Percentiles rank a stretch among this genome's conserved stretches.
Conservation (phyloP, 2,113 vertebrate species). For the Coptodon bakossiorum region DNA sequence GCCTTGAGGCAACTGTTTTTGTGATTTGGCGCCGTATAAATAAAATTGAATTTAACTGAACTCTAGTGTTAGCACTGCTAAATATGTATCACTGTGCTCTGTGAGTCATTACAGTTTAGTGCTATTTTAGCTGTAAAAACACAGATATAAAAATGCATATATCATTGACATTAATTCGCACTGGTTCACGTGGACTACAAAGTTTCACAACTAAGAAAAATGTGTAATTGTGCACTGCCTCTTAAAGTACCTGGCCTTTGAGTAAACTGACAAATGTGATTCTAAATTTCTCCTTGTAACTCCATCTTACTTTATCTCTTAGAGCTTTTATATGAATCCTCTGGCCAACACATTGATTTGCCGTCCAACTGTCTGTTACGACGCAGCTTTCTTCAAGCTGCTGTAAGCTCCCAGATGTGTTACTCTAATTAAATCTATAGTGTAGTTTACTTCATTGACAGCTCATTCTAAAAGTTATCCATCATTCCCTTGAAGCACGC, state of each 20-base stretch:
- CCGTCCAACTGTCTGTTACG: conserved; percentile 50
- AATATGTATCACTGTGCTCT: neutral
- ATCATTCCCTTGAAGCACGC: conserved; percentile 59
- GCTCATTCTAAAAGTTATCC: conserved; percentile 63
- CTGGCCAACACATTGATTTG: conserved; percentile 58
- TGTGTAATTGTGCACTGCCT: neutral
- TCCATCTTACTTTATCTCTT: conserved; percentile 17
- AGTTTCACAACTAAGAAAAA: neutral
- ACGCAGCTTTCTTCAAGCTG: conserved; percentile 42
- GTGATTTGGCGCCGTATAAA: too few relatives aligned
- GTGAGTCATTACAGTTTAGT: neutral
- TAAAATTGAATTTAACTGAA: too few relatives aligned
- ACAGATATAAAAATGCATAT: neutral
- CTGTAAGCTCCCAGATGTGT: conserved; percentile 64
- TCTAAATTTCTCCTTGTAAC: neutral
- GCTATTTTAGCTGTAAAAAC: neutral
- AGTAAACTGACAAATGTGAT: neutral
- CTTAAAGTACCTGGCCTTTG: neutral
- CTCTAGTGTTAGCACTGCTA: neutral
- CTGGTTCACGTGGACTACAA: neutral
- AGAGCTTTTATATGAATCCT: conserved; percentile 24
- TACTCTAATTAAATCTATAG: conserved; percentile 78
- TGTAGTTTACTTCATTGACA: conserved; percentile 71
- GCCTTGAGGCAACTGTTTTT: too few relatives aligned
- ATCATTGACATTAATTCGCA: neutral